A percentile compares a stretch with the other conserved stretches of the same genome.
phyloP scores from a whole-genome alignment of 2,888 invertebrate species.

The Tryphoninae sp. region DNA sequence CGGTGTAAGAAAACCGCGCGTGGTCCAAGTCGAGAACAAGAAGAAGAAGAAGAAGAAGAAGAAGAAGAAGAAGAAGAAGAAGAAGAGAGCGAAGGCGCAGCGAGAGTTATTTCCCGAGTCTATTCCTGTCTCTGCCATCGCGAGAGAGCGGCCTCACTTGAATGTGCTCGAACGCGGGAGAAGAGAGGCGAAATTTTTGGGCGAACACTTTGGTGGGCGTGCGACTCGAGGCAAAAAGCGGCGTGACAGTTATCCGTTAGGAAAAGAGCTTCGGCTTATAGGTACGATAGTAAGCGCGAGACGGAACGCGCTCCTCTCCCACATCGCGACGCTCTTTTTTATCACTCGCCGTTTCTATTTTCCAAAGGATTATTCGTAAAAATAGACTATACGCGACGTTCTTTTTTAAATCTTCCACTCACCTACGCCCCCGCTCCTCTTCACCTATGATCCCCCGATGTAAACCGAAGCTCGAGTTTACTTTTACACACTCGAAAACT shows the following conservation, averaged over 20 bases:
- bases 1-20: not conserved
- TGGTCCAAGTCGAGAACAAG: not conserved
- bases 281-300: slow-evolving; percentile 16
- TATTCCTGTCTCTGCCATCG: slow-evolving; percentile 39
- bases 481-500: too few species aligned
- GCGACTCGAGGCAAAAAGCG: slow-evolving; percentile 12
- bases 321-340: slow-evolving; percentile 31
- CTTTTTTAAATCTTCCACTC: too few species aligned
- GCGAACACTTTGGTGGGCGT: slow-evolving; percentile 36
- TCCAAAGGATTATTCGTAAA: not conserved
- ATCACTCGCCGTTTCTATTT: not conserved
- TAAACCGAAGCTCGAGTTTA: too few species aligned
- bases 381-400: too few species aligned
- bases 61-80: not conserved
- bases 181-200: slow-evolving; percentile 44
- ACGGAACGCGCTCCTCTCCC: slow-evolving; percentile 29
- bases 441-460: too few species aligned
- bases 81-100: slow-evolving; percentile 4
- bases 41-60: slow-evolving; percentile 10
- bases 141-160: slow-evolving; percentile 33
- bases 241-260: slow-evolving; percentile 27
- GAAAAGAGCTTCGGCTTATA: slow-evolving; percentile 14
- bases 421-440: too few species aligned
- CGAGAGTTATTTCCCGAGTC: slow-evolving; percentile 48
- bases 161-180: slow-evolving; percentile 27